Evolutionary conservation across 1,140 invertebrate species (phyloP), one percentile per base, ranked within the genome.

Genomic region (Antheraea pernyi): DNA sequence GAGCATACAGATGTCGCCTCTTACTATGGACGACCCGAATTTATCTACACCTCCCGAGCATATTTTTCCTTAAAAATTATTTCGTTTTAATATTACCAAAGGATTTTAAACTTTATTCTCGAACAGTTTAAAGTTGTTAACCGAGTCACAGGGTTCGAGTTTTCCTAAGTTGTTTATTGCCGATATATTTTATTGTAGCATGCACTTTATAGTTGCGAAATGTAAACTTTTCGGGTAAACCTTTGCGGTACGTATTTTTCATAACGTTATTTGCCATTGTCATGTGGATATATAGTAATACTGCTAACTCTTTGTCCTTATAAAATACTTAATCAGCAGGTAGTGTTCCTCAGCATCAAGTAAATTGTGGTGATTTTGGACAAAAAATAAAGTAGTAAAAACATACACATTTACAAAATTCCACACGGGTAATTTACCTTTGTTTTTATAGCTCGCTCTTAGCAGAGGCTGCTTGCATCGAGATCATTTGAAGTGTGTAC

Each of bases 231-330:
- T 63, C 37, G 65, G 64, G 74, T 67, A 76, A 78, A 79, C 79
- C 73, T 80, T 16, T 68, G 70, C 58, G 70, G 73, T 75, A 75
- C 69, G 77, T 79, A 82, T 80, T 80, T 80, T 73, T 72, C 59
- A 60, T 68, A 71, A 60, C 69, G 61, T 6, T 63, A 16, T 37
- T 37, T 63, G 11, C 4, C 22, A 30, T 30, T 30, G 22, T 30
- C 22, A 30, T 30, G 4, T 30, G 22, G 22, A 16, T 63, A 8
- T 37, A 37, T 63, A 63, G 22, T 36, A 0, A 13, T 13, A 6
- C 16, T 53, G 16, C 22, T 2, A 30, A 30, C 1, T 30, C 4
- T 30, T 30, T 30, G 4, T 30, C 4, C 22, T 30, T 30, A 30
- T 4, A 4, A 30, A 30, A 30, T 30, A 30, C n/a, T 30, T 30